Base-by-base conservation (phyloP, 2,113 vertebrate genomes). In the Sylvietta virens region DNA sequence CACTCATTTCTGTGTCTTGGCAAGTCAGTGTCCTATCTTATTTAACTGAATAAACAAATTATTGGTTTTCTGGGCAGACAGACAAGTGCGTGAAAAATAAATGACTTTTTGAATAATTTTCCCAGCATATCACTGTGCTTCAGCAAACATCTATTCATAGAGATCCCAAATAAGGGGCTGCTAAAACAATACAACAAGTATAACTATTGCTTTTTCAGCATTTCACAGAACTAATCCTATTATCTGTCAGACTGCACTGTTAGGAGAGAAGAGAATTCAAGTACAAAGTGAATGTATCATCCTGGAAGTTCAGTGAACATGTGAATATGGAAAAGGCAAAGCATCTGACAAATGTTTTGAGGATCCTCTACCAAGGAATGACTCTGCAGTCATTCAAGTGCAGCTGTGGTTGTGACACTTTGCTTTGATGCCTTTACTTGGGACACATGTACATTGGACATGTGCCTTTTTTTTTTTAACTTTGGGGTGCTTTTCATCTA, bases 31-130 rank as follows among this genome's bases (percentile, higher is more conserved):
- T 76, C 48, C 35, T 24, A 48, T 66, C 74, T 94, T 86, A 81
- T 76, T 92, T 88, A 93, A 70, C 54, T 86, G 79, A 94, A 90
- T 90, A 88, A 87, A 73, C 22, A 92, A 91, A 92, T 88, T 82
- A 91, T 48, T 80, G 57, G 33, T 70, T 94, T 82, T 76, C 90
- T 94, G 79, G 79, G 67, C 50, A 94, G 64, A 56, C 33, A 90
- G 79, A 70, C 42, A 83, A 88, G 44, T 22, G 50, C 17, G 24
- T 90, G 56, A 54, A 84, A 93, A 92, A 93, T 73, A 92, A 94
- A 93, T 90, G 8, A 82, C 58, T 90, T 82, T 51, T 65, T 47
- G 62, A 94, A 72, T 73, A 13, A 82, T 95, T 94, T 91, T 62
- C 15, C 80, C 39, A 88, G 58, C 44, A 30, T 67, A 94, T 57